These are phyloP conservation scores for Enteromius trimaculatus DNA, from an alignment of 2,797 vertebrate species.

Conservation along the genomic window DNA sequence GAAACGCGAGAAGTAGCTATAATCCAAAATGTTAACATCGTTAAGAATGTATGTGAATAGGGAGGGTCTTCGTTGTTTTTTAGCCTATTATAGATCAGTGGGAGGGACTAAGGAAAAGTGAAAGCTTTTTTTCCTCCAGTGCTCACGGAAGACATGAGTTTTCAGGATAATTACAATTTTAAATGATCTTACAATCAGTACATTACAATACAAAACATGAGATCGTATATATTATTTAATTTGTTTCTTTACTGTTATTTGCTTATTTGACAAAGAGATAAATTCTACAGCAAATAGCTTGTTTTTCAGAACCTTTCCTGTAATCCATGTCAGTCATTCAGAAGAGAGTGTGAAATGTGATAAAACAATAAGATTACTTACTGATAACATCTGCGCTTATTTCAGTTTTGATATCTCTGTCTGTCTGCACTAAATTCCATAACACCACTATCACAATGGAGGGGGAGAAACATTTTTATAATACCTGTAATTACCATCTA, in stretches of 20 bases:
- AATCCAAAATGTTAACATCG: background rate
- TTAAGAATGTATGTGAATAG: background rate
- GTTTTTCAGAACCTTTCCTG: background rate
- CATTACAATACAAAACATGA: background rate
- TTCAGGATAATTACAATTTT: too few species aligned
- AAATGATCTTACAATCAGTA: too few species aligned
- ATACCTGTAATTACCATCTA: background rate
- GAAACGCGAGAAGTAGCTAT: too few species aligned
- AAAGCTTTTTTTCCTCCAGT: background rate
- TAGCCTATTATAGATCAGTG: too few species aligned
- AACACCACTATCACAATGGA: background rate
- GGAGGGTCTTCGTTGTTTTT: too few species aligned
- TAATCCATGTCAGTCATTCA: constrained; percentile 62
- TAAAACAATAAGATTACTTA: background rate
- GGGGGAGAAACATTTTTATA: background rate
- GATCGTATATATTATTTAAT: background rate
- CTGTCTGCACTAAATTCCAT: background rate
- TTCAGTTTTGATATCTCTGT: background rate
- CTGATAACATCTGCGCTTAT: background rate
- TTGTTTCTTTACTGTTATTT: too few species aligned
- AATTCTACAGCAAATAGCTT: background rate
- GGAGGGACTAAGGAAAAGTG: background rate
- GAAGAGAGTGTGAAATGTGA: background rate
- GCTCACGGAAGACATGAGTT: too few species aligned
- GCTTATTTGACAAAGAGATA: background rate